Evolutionary conservation across 2,797 vertebrate species (phyloP).

Genomic region (Huso huso): DNA sequence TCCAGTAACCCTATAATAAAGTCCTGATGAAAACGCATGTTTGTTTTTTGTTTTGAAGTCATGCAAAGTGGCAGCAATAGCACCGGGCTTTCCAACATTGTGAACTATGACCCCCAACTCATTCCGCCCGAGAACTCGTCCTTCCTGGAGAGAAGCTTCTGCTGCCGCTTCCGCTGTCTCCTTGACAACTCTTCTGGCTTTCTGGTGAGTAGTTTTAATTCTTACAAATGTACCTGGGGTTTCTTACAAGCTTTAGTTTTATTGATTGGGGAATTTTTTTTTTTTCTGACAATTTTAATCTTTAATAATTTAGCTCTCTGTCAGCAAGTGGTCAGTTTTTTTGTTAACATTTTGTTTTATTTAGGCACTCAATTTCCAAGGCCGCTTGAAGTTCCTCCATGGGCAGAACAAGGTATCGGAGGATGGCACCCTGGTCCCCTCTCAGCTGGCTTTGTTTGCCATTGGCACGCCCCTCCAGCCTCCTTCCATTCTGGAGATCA

Average conservation of each 20-base stretch:
- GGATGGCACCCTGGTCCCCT: constrained; percentile 38
- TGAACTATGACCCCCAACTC: constrained; percentile 40
- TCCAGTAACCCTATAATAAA: not conserved
- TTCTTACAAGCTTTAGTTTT: too few relatives aligned
- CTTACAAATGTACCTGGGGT: not conserved
- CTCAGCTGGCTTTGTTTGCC: constrained; percentile 64
- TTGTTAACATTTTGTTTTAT: not conserved
- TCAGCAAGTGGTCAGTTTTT: too few relatives aligned
- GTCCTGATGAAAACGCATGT: not conserved
- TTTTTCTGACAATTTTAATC: too few relatives aligned
- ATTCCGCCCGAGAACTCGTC: constrained; percentile 46
- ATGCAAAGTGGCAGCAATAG: constrained; percentile 21
- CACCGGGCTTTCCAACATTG: constrained; percentile 44
- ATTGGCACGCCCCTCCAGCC: constrained; percentile 62
- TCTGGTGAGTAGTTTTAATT: constrained; percentile 51
- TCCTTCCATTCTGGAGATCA: constrained; percentile 68
- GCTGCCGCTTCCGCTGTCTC: constrained; percentile 73
- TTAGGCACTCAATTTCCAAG: constrained; percentile 65
- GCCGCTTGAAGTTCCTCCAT: constrained; percentile 61
- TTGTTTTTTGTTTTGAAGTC: constrained; percentile 20
- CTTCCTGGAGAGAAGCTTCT: constrained; percentile 68
- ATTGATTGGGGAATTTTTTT: too few relatives aligned
- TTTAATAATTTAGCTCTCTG: too few relatives aligned
- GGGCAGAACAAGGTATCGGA: constrained; percentile 48
- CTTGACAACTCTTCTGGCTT: constrained; percentile 77